Evolutionary conservation across 2,797 vertebrate genomes (phyloP).

Genomic region (Sebastes itinus): DNA sequence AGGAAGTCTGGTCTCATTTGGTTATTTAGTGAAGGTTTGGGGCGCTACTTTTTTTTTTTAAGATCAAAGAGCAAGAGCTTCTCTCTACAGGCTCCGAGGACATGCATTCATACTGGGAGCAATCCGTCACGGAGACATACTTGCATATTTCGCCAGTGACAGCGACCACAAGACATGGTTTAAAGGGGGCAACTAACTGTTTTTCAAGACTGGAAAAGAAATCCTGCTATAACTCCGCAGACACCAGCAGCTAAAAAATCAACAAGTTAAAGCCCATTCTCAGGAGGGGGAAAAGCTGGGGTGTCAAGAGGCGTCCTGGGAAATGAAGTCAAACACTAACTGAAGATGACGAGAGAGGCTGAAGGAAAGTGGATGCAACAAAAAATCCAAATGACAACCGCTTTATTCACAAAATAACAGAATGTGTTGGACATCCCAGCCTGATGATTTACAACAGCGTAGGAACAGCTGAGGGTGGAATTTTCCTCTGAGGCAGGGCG

Average conservation of each 20-base stretch:
- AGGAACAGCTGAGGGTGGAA: conserved; percentile 58
- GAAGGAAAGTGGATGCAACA: not conserved
- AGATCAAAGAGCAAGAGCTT: not conserved
- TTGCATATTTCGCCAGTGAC: not conserved
- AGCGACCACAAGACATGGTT: not conserved
- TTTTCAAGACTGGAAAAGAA: not conserved
- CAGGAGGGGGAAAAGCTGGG: not conserved
- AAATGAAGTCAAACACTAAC: conserved; percentile 29
- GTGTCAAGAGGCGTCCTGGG: conserved; percentile 41
- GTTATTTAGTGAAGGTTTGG: not conserved
- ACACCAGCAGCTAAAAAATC: conserved; percentile 3
- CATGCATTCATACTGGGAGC: not conserved
- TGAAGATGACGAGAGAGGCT: not conserved
- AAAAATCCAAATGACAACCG: conserved; percentile 1
- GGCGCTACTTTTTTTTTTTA: not conserved
- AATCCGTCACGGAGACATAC: not conserved
- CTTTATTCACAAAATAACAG: conserved; percentile 29
- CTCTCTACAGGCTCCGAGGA: not conserved
- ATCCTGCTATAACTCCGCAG: not conserved
- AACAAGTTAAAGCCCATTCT: conserved; percentile 33
- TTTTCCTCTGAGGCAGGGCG: conserved; percentile 71
- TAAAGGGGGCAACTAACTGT: not conserved
- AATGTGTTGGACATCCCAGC: conserved; percentile 30
- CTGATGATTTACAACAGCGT: conserved; percentile 55
- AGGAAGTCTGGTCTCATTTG: not conserved